Evolutionary conservation across 2,113 vertebrate genomes (phyloP), one percentile per base, ranked within the genome.

Genomic region (Entomyzon cyanotis): DNA sequence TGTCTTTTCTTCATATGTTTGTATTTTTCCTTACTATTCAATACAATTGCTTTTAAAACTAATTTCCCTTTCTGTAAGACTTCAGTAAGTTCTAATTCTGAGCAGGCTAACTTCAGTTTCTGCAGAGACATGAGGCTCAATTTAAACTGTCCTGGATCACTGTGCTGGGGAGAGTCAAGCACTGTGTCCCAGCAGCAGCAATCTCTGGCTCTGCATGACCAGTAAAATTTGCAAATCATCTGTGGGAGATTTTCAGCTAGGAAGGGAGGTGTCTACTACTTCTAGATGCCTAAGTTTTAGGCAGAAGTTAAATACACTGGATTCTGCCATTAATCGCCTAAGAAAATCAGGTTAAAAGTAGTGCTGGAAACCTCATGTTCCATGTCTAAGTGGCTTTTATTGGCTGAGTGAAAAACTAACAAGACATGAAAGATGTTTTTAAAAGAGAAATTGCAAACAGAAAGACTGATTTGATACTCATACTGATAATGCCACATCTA

Each of bases 31-130:
- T 76, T 50, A 52, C 12, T 56, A 11, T 56, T 76, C 22, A 67
- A 18, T 52, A 16, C 5, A 60, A 33, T 67, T 47, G 9, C 13
- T 87, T 63, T 27, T 20, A 62, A 84, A 84, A 70, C 41, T 33
- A 3, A 21, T 76, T 52, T 17, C 15, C 5, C 20, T 58, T 88
- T 44, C 30, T 68, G 31, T 12, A 27, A 0, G 0, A 17, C 24
- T 75, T 65, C 46, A 52, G 22, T n/a, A 67, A 67, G 16, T 67
- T 75, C 31, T 67, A 59, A 20, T 50, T 76, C 56, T 83, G 24
- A 47, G 33, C 9, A 67, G 28, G 37, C 5, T 24, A 67, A 22
- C 19, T 69, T 39, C n/a, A 37, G 44, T 75, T 88, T 75, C 42
- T 55, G 37, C 44, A 23, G 35, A 79, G 46, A 52, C 27, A 1